Base-by-base conservation (phyloP, 2,888 invertebrate genomes). In the Clepsis dumicolana region DNA sequence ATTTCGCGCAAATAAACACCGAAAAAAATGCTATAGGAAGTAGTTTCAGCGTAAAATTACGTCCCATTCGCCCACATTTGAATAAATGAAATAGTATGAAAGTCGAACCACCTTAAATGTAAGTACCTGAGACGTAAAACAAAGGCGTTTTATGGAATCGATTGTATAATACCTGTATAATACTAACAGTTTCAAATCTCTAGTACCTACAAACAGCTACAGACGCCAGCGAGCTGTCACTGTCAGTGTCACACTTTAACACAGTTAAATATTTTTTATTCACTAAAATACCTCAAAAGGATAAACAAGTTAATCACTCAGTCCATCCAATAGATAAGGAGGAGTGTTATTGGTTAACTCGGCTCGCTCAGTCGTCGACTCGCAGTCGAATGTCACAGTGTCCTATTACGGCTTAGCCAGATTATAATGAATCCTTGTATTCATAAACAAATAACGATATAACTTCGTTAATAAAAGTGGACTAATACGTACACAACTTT, bases 391-490 rank as follows among this genome's bases (percentile, higher is more conserved):
- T 4, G 12, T 12, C 48, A 48, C 12, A 48, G 48, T 21, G 2
- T 48, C 21, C 16, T 2, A 18, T 48, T 10, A 21, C 18, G 48
- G 48, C 12, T 21, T 1, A 48, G 1, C 2, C 18, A 12, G 0
- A 48, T 21, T 21, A 21, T 10, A 10, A 48, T 48, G 48, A 21
- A 21, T 48, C 12, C 12, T 48, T 48, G 21, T 48, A 21, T 48
- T 18, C 21, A 18, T 44, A 48, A 48, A 48, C 48, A 48, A 44
- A 16, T 21, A 48, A 21, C 48, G 21, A 48, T 48, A 48, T 48
- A n/a, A n/a, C n/a, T 48, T 48, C 21, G 7, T 12, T 21, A 48
- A 21, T 21, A 48, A 48, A 48, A 21, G 48, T 48, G 48, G 4
- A 48, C 48, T 12, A 48, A 48, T 21, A 10, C 10, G 21, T 21